Conservation (phyloP, 1,140 invertebrate species). For the Ctenoplectra terminalis region DNA sequence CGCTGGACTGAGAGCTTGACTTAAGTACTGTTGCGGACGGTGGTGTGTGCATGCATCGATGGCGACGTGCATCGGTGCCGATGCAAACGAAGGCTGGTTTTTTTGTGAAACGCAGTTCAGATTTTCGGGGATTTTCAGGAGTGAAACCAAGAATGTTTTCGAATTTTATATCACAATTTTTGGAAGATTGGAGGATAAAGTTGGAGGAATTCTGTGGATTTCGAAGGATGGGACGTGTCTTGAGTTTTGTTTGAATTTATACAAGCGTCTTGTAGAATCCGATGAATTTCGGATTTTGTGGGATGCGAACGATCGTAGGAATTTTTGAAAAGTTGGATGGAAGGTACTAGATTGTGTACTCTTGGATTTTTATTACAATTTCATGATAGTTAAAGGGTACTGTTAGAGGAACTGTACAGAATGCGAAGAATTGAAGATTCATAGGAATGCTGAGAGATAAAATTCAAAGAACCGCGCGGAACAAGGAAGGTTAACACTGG, state of each 20-base stretch:
- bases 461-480: no score
- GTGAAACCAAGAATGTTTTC: no score
- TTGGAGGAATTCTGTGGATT: background rate
- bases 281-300: no score
- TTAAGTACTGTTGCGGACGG: constrained; percentile 23
- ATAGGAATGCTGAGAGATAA: no score
- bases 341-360: background rate
- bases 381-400: background rate
- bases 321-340: no score
- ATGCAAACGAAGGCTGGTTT: background rate
- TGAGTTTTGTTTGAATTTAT: no score
- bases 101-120: background rate
- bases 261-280: no score
- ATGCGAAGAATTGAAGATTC: background rate
- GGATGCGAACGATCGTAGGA: no score
- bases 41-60: background rate
- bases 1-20: constrained; percentile 21
- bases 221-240: background rate
- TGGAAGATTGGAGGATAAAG: no score
- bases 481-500: no score
- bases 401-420: background rate
- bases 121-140: background rate
- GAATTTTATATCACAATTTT: no score
- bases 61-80: background rate
- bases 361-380: background rate